These are phyloP conservation scores for Callaeas wilsoni DNA, from an alignment of 2,113 vertebrate species.

Conservation along the genomic window DNA sequence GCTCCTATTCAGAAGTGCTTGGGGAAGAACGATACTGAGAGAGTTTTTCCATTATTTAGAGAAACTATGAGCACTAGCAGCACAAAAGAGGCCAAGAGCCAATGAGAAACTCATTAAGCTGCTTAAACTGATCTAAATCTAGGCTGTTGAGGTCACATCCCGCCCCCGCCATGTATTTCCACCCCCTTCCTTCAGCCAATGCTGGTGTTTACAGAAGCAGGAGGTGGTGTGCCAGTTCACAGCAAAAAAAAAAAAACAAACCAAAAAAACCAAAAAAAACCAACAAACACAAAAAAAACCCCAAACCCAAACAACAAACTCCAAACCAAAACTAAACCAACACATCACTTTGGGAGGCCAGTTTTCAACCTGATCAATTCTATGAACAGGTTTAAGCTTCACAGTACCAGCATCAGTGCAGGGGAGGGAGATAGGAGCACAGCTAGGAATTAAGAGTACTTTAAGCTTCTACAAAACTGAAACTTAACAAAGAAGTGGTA, in stretches of 20 bases:
- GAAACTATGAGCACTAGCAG: constrained; percentile 2
- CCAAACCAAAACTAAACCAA: not conserved
- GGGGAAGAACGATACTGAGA: not conserved
- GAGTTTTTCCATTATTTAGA: constrained; percentile 52
- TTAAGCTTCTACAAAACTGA: not conserved
- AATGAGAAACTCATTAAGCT: constrained; percentile 67
- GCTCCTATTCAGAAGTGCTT: not conserved
- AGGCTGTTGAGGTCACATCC: constrained; percentile 60
- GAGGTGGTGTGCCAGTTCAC: not conserved
- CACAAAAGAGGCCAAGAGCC: constrained; percentile 63
- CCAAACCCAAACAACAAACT: not conserved
- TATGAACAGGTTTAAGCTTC: not conserved
- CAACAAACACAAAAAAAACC: no score
- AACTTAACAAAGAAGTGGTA: not conserved
- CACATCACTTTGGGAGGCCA: not conserved
- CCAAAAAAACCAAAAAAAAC: no score
- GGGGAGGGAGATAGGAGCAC: not conserved
- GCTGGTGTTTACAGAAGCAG: constrained; percentile 22
- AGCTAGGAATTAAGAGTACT: constrained; percentile 3
- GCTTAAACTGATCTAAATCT: constrained; percentile 67
- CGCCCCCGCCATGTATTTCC: constrained; percentile 33
- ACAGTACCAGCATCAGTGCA: not conserved
- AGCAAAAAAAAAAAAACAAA: not conserved
- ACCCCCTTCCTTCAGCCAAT: not conserved
- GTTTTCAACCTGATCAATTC: not conserved